Base-by-base conservation (phyloP, 2,888 invertebrate species). In the Osmoderma eremita region DNA sequence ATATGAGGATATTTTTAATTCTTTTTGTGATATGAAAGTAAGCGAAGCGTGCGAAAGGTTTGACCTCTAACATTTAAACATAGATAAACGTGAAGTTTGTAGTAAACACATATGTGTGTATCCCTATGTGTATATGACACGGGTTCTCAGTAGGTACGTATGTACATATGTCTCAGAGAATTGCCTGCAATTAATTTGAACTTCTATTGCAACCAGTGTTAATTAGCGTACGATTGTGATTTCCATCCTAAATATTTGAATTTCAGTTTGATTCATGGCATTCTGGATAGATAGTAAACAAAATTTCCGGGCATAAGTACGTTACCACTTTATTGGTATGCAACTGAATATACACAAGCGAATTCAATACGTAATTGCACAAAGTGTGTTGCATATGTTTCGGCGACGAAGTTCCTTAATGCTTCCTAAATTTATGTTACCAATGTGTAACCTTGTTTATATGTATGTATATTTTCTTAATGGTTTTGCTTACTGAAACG, bases 31-130 rank as follows among this genome's bases (percentile, higher is more conserved):
- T 42, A 42, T 42, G 13, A 42, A 30, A 17, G 42, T 42, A 15
- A 42, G 10, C 42, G 42, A 42, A 42, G n/a, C 42, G 42, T 42
- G 5, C 3, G 17, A 42, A 17, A 42, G 42, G 42, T 42, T n/a
- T 12, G 42, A 42, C 42, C 42, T 42, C 12, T 42, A 42, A 42
- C 42, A 42, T 42, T 42, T 42, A 12, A 3, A 24, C 5, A 30
- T 12, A 42, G 42, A 42, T 42, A 42, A 17, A 15, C 4, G 42
- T 6, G 3, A 6, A n/a, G 42, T 42, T 42, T 42, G n/a, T 42
- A 42, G 42, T 42, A 42, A 42, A 42, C 42, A 10, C 42, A 3
- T 12, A 42, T n/a, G 17, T 42, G 42, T 42, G n/a, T n/a, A 42
- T 30, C 8, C 10, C 5, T 41, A 41, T 41, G 10, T 12, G 10